These are phyloP conservation scores for Habroteleia sp. DNA, from an alignment of 2,888 invertebrate species.

Conservation along the genomic window DNA sequence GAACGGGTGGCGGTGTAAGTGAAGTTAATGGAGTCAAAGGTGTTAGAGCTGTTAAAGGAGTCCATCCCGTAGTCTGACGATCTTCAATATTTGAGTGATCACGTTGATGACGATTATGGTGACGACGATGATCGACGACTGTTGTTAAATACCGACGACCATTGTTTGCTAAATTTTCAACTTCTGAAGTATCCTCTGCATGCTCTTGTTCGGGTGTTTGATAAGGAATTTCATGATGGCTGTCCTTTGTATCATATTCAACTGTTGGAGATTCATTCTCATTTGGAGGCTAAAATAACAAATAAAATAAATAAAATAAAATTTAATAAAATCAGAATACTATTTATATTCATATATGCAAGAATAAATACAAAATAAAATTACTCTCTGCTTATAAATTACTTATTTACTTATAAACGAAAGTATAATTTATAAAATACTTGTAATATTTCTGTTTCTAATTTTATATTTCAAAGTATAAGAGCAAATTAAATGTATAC, in stretches of 20 bases:
- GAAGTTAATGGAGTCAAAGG: slow-evolving; percentile 72
- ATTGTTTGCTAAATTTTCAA: slow-evolving; percentile 64
- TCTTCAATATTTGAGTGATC: slow-evolving; percentile 47
- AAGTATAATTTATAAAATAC: no score
- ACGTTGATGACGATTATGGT: slow-evolving; percentile 69
- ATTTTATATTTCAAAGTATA: no score
- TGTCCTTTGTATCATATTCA: slow-evolving; percentile 70
- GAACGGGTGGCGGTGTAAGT: slow-evolving; percentile 75
- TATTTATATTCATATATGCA: no score
- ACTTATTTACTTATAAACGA: no score
- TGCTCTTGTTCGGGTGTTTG: slow-evolving; percentile 66
- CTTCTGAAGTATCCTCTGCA: slow-evolving; percentile 58
- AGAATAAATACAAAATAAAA: no score
- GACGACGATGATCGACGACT: slow-evolving; percentile 73
- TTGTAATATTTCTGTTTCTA: no score
- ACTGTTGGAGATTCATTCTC: slow-evolving; percentile 64
- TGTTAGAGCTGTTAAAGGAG: slow-evolving; percentile 65
- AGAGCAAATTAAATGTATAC: no score
- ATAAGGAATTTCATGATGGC: slow-evolving; percentile 70
- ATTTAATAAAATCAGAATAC: no score
- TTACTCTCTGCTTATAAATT: no score
- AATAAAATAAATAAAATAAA: no score
- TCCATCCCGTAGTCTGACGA: slow-evolving; percentile 60
- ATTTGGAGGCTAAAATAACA: slow-evolving; percentile 46
- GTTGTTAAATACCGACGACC: slow-evolving; percentile 74